Evolutionary conservation across 2,113 vertebrate genomes (phyloP), one percentile per base, ranked within the genome.

Genomic region (Lepus timidus): DNA sequence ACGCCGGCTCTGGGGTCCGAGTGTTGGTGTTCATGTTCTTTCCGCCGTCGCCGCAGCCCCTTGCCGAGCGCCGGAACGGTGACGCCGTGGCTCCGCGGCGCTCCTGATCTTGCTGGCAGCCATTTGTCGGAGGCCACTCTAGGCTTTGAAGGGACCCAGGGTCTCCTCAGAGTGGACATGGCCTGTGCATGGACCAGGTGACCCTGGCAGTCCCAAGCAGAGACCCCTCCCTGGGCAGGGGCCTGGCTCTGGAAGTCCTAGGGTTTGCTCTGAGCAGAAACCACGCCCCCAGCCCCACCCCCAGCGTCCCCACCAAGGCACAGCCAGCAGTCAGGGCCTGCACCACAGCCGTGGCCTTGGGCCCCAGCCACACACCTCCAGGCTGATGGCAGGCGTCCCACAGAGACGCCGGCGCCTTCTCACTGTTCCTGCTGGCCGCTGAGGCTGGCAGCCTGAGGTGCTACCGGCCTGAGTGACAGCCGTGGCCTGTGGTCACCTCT

Each of bases 341-440:
- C 23, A 1, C 6, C 1, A 33, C 13, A 23, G n/a, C 20, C 29
- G 23, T 76, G 68, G 61, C 33, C 16, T 1, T 25, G n/a, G 44
- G 6, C 39, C 49, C 52, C 31, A 0, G 71, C 1, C 4, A 1
- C 85, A 27, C 2, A 16, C 49, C 27, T 0, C 6, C 52, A 2
- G 51, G 31, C 39, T 39, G 39, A 39, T 39, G 39, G 39, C 39
- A 39, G 39, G 39, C 5, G 39, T 39, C 39, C 39, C 39, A 39
- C 39, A 39, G 39, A 6, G 39, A 44, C 4, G 39, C 39, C 39
- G 39, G 39, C 39, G 5, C 39, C 39, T 39, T 39, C 39, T 33
- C 39, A 39, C 44, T 44, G 74, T 36, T 7, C 25, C 4, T 0
- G 27, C 9, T 14, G 58, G 82, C 44, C 44, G 44, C 44, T 7